Evolutionary conservation across 2,888 invertebrate species (phyloP), one percentile per base, ranked within the genome.

Genomic region (Steromphala cineraria): DNA sequence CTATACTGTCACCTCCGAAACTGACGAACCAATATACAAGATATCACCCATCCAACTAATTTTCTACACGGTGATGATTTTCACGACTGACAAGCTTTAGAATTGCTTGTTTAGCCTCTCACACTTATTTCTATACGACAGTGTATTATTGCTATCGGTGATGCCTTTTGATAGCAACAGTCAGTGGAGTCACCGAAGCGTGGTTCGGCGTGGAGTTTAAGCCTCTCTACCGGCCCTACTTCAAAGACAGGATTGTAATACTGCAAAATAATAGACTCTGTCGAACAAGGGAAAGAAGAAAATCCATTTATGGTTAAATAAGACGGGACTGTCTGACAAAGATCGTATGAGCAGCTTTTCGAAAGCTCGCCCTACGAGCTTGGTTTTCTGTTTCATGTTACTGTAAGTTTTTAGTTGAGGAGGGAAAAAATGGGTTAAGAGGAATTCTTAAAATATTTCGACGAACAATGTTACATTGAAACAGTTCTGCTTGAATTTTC

Each of bases 221-320:
- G 71, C 71, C 19, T 71, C 36, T 19, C 19, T 13, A 71, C 28
- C 71, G 36, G 31, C 19, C 31, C 28, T 71, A 31, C 71, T 40
- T 62, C 71, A 40, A 40, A 71, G 36, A 28, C 17, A 71, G 71
- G 19, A 71, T 71, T 19, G 40, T 71, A 19, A 71, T 71, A 40
- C 40, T 19, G 19, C 71, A 36, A 71, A 71, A 71, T 71, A 36
- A 71, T 71, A 71, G 71, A 71, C 40, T 71, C 17, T 19, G 40
- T 36, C 15, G 40, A 40, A 36, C 40, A 31, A 36, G 19, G 71
- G 28, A 17, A 71, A 31, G 36, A 71, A 71, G 71, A 10, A 40
- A 71, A 31, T 36, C 71, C 71, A 71, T 31, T 71, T 71, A 71
- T 71, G 71, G 71, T 40, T 19, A 71, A 71, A 71, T 36, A 62